Evolutionary conservation across 2,113 vertebrate genomes (phyloP).

Genomic region (Numenius arquata): DNA sequence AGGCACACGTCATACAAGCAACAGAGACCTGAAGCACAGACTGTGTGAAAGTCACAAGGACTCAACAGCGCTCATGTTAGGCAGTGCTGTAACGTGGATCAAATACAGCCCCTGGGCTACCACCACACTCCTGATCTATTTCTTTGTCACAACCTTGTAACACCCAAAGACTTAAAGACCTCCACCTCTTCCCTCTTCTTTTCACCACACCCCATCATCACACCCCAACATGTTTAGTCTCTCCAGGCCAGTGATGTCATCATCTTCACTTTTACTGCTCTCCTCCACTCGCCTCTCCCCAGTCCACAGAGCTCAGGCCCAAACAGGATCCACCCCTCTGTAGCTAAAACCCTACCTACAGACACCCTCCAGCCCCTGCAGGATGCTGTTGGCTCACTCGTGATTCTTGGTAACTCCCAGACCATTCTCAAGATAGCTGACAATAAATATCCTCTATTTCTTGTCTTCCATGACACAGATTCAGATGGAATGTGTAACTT

Average conservation of each 20-base stretch:
- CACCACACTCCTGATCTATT: background rate
- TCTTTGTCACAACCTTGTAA: background rate
- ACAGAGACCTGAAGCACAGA: background rate
- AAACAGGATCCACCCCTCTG: background rate
- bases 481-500: background rate
- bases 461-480: background rate
- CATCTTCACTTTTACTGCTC: background rate
- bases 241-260: background rate
- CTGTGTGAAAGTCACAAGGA: background rate
- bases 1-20: background rate
- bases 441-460: background rate
- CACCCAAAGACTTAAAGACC: background rate
- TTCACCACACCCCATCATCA: background rate
- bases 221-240: background rate
- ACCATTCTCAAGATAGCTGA: background rate
- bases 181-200: background rate
- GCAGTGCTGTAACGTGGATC: background rate
- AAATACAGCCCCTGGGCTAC: background rate
- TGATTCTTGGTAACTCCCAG: background rate
- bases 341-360: background rate
- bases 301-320: background rate
- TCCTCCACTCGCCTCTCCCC: background rate
- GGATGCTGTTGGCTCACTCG: background rate
- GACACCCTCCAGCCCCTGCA: background rate
- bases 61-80: background rate